Percentiles rank a stretch among this genome's conserved stretches.
These are phyloP conservation scores for Scaptomyza pallida DNA, from an alignment of 1,140 invertebrate species.

Conservation along the genomic window DNA sequence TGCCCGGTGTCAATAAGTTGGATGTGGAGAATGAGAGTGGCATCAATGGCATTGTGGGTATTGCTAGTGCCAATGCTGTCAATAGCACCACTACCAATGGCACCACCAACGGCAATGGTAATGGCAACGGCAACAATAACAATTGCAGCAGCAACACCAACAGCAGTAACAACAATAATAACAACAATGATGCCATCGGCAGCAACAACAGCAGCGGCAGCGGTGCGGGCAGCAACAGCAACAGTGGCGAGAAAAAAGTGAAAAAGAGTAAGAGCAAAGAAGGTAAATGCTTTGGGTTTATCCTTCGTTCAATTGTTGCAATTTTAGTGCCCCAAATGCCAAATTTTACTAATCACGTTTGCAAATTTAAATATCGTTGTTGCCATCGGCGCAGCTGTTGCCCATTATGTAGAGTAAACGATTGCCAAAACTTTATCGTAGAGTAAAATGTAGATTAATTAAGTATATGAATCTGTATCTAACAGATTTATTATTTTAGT, in stretches of 20 bases:
- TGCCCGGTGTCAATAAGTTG: conserved; percentile 19
- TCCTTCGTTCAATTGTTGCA: conserved; percentile 76
- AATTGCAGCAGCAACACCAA: conserved; percentile 35
- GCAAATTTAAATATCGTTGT: conserved; percentile 14
- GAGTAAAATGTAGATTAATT: too few relatives aligned
- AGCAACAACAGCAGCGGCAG: conserved; percentile 48
- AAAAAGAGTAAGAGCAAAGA: conserved; percentile 84
- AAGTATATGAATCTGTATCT: too few relatives aligned
- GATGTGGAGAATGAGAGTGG: conserved; percentile 37
- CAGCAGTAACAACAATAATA: conserved; percentile 50
- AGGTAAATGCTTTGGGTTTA: conserved; percentile 83
- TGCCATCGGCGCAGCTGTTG: conserved; percentile 15
- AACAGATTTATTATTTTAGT: too few relatives aligned
- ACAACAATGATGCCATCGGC: conserved; percentile 10
- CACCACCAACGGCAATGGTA: conserved; percentile 22
- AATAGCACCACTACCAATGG: conserved; percentile 15
- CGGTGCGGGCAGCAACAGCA: conserved; percentile 63
- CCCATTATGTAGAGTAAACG: neutral
- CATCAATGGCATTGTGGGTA: conserved; percentile 11
- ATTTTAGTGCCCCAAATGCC: conserved; percentile 60
- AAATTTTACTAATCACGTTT: conserved; percentile 3
- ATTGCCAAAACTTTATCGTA: too few relatives aligned
- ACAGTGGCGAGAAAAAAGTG: conserved; percentile 83
- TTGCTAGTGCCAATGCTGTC: conserved; percentile 30
- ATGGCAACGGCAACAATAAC: conserved; percentile 44